A percentile compares a stretch with the other conserved stretches of the same genome.
These are phyloP conservation scores for Trichomalopsis sarcophagae DNA, from an alignment of 1,140 invertebrate species.

Conservation along the genomic window DNA sequence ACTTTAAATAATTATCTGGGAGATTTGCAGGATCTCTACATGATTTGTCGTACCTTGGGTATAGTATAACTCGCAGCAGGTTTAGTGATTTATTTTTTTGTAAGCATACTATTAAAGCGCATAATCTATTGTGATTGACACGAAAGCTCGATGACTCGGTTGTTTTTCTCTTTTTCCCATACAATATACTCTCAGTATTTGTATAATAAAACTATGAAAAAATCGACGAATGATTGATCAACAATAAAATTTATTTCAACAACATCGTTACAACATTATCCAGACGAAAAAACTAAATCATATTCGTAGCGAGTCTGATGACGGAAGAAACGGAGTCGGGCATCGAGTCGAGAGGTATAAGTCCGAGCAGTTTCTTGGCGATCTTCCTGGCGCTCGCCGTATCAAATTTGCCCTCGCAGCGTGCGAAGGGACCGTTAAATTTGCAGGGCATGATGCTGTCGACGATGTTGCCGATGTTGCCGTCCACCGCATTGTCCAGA, in stretches of 20 bases:
- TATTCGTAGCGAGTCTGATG: background rate
- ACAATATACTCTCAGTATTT: too few species aligned
- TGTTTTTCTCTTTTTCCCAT: too few species aligned
- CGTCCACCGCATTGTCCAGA: background rate
- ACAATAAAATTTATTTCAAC: background rate
- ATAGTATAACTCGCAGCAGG: background rate
- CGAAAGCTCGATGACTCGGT: too few species aligned
- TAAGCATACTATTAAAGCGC: too few species aligned
- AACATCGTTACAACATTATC: background rate
- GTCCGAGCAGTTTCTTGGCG: background rate
- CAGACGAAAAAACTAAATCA: background rate
- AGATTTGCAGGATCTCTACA: conserved; percentile 32
- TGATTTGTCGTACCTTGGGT: conserved; percentile 12
- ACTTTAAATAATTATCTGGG: background rate
- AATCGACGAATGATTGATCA: background rate
- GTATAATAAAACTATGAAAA: background rate
- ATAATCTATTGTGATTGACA: too few species aligned
- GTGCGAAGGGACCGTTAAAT: background rate
- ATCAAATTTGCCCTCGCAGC: background rate
- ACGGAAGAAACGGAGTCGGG: background rate
- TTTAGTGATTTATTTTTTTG: too few species aligned
- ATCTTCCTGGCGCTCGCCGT: background rate
- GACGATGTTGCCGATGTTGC: background rate
- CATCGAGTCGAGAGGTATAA: background rate
- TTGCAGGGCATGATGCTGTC: conserved; percentile 21